phyloP scores from a whole-genome alignment of 2,888 invertebrate genomes.

The Osedax fenrisi region DNA sequence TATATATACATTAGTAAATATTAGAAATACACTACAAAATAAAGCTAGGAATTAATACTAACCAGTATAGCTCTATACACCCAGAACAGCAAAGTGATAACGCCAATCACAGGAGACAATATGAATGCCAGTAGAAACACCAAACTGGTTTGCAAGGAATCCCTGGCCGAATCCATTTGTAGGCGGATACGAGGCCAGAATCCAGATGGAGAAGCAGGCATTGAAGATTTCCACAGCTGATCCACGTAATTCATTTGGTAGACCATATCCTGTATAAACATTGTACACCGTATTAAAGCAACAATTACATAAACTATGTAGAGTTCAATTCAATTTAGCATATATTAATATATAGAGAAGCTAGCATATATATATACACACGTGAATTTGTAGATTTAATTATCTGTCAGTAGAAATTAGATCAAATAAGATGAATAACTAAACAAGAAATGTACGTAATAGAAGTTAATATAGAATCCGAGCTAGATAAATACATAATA shows the following conservation, averaged over 20 bases:
- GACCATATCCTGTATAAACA: conserved; percentile 14
- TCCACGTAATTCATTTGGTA: conserved; percentile 8
- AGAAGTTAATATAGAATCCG: no score
- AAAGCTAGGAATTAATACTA: background rate
- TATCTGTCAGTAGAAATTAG: no score
- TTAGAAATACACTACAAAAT: background rate
- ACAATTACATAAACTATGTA: no score
- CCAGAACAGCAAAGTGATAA: conserved; percentile 25
- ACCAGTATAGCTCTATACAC: conserved; percentile 22
- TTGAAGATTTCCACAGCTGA: conserved; percentile 9
- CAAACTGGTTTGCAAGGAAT: background rate
- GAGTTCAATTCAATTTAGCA: no score
- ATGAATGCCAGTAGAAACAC: background rate
- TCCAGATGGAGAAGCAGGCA: background rate
- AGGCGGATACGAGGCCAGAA: background rate
- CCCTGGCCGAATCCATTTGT: background rate
- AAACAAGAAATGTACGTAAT: no score
- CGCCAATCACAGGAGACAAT: background rate
- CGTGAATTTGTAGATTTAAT: no score
- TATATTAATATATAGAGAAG: no score
- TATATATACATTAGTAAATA: background rate
- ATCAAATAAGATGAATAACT: no score
- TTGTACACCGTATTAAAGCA: no score
- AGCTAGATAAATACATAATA: no score
- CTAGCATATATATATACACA: no score